Evolutionary conservation across 2,797 vertebrate genomes (phyloP).

Genomic region (Crax fasciolata): DNA sequence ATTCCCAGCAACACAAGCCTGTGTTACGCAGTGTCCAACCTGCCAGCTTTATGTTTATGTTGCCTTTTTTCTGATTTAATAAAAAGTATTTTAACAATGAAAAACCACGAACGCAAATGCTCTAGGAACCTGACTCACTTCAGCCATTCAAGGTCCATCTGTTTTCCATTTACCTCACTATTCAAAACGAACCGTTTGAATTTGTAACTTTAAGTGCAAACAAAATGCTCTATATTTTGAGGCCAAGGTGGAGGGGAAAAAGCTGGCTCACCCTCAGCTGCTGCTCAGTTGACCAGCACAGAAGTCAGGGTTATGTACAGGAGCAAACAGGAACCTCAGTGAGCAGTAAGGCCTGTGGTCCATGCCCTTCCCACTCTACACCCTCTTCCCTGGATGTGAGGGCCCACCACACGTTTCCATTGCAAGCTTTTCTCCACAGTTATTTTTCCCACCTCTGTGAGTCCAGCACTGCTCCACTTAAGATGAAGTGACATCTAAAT

Average conservation of each 20-base stretch:
- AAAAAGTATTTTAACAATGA: neutral
- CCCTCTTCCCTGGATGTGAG: neutral
- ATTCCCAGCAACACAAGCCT: neutral
- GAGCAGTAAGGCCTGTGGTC: neutral
- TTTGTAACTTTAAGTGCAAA: slow-evolving; percentile 35
- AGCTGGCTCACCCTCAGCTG: neutral
- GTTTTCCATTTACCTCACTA: neutral
- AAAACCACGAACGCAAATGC: neutral
- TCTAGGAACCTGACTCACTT: neutral
- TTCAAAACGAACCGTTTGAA: slow-evolving; percentile 22
- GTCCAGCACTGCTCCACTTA: neutral
- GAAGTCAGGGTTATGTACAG: neutral
- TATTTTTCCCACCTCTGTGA: neutral
- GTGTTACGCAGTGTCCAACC: neutral
- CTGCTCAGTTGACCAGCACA: neutral
- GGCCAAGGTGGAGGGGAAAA: neutral
- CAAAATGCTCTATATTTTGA: slow-evolving; percentile 32
- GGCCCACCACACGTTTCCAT: neutral
- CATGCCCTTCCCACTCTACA: neutral
- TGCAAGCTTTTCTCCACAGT: neutral
- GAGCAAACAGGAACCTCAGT: neutral
- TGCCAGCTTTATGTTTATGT: neutral
- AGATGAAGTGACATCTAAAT: neutral
- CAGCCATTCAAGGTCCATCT: slow-evolving; percentile 36
- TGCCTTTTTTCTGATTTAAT: neutral